phyloP scores from a whole-genome alignment of 2,888 invertebrate genomes.

The Stratiomys singularior region DNA sequence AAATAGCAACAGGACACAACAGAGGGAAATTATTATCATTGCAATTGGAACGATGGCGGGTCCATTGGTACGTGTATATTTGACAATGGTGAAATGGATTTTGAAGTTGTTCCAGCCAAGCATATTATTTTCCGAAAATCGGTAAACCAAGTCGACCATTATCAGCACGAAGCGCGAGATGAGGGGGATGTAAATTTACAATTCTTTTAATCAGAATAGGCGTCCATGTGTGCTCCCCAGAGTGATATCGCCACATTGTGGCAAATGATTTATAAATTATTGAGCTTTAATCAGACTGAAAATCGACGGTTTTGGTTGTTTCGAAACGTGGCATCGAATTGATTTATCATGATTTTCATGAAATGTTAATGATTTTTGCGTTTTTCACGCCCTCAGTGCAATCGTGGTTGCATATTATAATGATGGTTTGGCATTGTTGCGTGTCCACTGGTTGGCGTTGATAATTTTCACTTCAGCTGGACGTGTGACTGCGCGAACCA shows the following conservation, averaged over 20 bases:
- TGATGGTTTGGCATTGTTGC: too few relatives aligned
- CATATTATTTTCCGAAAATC: slow-evolving; percentile 21
- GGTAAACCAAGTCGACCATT: slow-evolving; percentile 29
- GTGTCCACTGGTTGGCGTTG: too few relatives aligned
- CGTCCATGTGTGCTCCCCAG: background rate
- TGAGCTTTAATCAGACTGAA: slow-evolving; percentile 29
- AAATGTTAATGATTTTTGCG: slow-evolving; percentile 34
- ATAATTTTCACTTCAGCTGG: too few relatives aligned
- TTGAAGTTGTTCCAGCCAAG: slow-evolving; percentile 34
- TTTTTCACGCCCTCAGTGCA: background rate
- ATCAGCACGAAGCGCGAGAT: background rate
- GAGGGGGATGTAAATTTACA: background rate
- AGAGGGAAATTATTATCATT: background rate
- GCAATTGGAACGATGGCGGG: background rate
- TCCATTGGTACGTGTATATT: background rate
- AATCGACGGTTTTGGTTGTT: slow-evolving; percentile 12
- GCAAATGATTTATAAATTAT: slow-evolving; percentile 41
- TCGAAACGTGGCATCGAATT: slow-evolving; percentile 36
- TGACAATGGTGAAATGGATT: slow-evolving; percentile 35
- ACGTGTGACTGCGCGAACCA: too few relatives aligned
- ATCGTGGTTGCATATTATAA: too few relatives aligned
- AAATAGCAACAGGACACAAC: background rate
- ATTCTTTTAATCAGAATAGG: too few relatives aligned
- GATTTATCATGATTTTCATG: slow-evolving; percentile 41
- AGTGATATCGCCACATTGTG: slow-evolving; percentile 7